Evolutionary conservation across 2,888 invertebrate species (phyloP), one percentile per base, ranked within the genome.

Genomic region (Exephanes ischioxanthus): DNA sequence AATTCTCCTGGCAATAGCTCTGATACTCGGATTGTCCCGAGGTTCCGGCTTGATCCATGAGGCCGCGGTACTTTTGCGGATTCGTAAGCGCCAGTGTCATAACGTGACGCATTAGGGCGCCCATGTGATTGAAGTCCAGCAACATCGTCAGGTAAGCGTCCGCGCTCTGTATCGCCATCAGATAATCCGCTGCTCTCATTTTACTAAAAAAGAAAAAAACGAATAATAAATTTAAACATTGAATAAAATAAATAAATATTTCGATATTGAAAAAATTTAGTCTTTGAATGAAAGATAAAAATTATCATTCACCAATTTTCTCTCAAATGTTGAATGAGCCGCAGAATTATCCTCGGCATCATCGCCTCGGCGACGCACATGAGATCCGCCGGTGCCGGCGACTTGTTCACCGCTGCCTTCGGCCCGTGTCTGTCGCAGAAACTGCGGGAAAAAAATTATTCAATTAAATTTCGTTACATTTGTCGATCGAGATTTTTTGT

Each of bases 371-470:
- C 98, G 61, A 99, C 97, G 91, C 97, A 97, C 95, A 99, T 96
- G 86, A 99, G 95, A 94, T 98, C 97, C n/a, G 96, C 95, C 16
- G 99, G 99, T 80, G 97, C 97, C 11, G 95, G 95, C 82, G 96
- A 96, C 89, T 96, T 95, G 89, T 96, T 96, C 6, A 96, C 96
- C n/a, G 97, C 96, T 91, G 98, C 97, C 93, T 98, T 97, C 89
- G 98, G 98, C 84, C 99, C 98, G 94, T 99, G 99, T 90, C 97
- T 97, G 91, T 97, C 97, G 95, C 99, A 99, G 94, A 99, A 99
- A 83, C 97, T 97, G 94, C 0, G 95, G 94, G 67, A 84, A 45
- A 48, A 68, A 53, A 53, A 79, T 51, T 0, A 79, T 51, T 0
- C 11, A 22, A 70, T 33, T 5, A 61, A 51, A 63, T 37, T 16